These are phyloP conservation scores for Hesperophylax magnus DNA, from an alignment of 1,140 invertebrate genomes.

Conservation along the genomic window DNA sequence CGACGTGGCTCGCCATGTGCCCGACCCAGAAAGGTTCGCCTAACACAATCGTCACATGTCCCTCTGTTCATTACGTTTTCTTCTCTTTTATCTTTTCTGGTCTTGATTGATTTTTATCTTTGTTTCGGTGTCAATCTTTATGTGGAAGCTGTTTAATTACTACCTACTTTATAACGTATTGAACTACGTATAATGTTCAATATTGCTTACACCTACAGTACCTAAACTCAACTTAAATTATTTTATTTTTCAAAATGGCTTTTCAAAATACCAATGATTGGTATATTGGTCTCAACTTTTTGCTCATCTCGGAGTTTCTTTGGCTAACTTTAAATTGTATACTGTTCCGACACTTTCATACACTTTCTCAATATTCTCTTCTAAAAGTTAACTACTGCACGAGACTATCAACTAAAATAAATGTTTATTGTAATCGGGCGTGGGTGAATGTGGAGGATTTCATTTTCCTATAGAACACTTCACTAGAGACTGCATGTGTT, in stretches of 20 bases:
- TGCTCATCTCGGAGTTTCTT: neutral
- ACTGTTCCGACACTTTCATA: neutral
- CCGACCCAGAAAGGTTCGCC: slow-evolving; percentile 71
- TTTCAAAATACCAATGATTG: neutral
- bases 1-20: slow-evolving; percentile 73
- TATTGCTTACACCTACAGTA: slow-evolving; percentile 12
- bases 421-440: too few species aligned
- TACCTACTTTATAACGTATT: neutral
- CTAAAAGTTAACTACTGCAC: neutral
- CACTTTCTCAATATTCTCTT: neutral
- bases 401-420: slow-evolving; percentile 1
- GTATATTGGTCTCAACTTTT: neutral
- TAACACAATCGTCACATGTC: slow-evolving; percentile 29
- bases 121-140: neutral
- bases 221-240: neutral
- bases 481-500: slow-evolving; percentile 7
- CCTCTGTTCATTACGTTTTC: slow-evolving; percentile 9
- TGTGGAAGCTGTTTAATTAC: slow-evolving; percentile 1
- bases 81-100: slow-evolving; percentile 3
- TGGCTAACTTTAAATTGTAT: too few species aligned
- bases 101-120: slow-evolving; percentile 11
- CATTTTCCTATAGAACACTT: neutral
- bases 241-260: neutral
- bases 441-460: too few species aligned
- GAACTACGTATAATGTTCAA: neutral